phyloP scores from a whole-genome alignment of 2,797 vertebrate species.

The Triplophysa bombifrons region DNA sequence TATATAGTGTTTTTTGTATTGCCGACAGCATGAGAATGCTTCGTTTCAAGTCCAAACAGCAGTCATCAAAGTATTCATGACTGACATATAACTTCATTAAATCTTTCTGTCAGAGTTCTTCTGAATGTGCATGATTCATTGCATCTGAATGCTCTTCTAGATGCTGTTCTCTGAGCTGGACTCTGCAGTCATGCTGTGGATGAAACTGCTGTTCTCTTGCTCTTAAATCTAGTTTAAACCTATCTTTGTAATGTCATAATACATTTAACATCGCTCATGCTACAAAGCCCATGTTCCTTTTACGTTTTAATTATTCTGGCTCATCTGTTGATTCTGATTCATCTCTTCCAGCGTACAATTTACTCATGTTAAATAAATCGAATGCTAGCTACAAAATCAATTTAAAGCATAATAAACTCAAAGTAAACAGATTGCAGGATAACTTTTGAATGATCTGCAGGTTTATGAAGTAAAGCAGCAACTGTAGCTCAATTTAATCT shows the following conservation, averaged over 20 bases:
- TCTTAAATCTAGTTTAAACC: constrained; percentile 10
- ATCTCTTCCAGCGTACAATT: not conserved
- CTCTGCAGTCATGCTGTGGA: not conserved
- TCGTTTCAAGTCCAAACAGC: not conserved
- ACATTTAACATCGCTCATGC: constrained; percentile 12
- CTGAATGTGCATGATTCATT: not conserved
- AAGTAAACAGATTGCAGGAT: not conserved
- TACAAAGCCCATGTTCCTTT: not conserved
- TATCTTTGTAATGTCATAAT: constrained; percentile 11
- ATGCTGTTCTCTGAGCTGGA: not conserved
- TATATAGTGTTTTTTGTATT: not conserved
- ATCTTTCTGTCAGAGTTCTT: constrained; percentile 19
- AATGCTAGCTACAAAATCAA: not conserved
- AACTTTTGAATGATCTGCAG: not conserved
- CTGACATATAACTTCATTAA: not conserved
- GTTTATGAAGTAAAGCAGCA: not conserved
- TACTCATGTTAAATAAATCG: not conserved
- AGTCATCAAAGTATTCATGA: constrained; percentile 19
- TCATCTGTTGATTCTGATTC: not conserved
- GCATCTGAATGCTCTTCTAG: constrained; percentile 12
- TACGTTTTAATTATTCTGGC: not conserved
- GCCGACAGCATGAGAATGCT: not conserved
- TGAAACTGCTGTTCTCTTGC: not conserved
- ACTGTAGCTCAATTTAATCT: not conserved
- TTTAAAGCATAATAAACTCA: not conserved